Conservation (phyloP, 2,888 invertebrate genomes). For the Pecten maximus region DNA sequence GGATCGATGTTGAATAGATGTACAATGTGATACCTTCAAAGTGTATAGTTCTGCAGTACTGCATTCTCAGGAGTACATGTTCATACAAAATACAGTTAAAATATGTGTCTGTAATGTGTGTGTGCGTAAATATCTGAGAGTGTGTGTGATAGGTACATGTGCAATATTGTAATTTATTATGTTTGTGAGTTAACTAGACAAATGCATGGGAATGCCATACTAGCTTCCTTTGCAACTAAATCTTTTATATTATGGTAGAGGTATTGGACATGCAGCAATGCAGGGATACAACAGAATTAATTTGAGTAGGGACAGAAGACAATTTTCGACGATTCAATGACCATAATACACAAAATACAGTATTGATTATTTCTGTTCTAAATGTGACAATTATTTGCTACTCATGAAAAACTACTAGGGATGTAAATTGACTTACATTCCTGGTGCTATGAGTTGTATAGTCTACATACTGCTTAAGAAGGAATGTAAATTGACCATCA, state of each 20-base stretch:
- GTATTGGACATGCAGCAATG: background rate
- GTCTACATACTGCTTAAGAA: too few relatives aligned
- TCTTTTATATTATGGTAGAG: background rate
- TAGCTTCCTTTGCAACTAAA: background rate
- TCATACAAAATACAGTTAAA: background rate
- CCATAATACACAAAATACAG: background rate
- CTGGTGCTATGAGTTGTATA: too few relatives aligned
- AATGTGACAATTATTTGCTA: too few relatives aligned
- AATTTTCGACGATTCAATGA: background rate
- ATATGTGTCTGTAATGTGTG: background rate
- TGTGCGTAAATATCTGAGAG: background rate
- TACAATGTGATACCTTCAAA: background rate
- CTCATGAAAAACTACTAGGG: too few relatives aligned
- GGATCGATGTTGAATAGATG: background rate
- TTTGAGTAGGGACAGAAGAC: background rate
- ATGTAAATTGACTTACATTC: too few relatives aligned
- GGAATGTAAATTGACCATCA: too few relatives aligned
- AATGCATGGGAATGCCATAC: background rate
- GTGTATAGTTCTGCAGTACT: background rate
- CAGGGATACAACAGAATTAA: background rate
- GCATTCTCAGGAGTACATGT: too few relatives aligned
- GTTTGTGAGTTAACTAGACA: background rate
- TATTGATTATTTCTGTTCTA: background rate
- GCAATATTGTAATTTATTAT: background rate
- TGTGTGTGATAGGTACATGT: background rate